Base-by-base conservation (phyloP, 2,113 vertebrate genomes). In the Gambusia affinis region DNA sequence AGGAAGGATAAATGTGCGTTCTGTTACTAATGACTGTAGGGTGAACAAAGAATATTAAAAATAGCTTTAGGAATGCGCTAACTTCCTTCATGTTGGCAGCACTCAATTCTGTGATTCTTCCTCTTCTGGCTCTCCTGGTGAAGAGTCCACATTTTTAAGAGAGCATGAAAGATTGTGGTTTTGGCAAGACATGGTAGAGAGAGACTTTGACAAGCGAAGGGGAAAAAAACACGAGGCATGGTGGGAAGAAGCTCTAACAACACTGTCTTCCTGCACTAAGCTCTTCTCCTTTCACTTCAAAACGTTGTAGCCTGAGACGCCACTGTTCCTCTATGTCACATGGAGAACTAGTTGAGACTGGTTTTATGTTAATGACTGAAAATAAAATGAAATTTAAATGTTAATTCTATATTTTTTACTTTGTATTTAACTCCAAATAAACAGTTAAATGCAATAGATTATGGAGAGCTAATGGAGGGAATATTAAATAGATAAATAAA, bases 271-370 rank as follows among this genome's bases (percentile, higher is more conserved):
- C 69, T 73, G 57, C 12, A 3, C 72, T 68, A 29, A 71, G 60
- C 72, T 72, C 70, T 62, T 81, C 67, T 19, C 29, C 61, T 61
- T 33, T 74, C 51, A 75, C 67, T 67, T 79, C 68, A 87, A 78
- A 85, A 80, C 64, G 65, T 64, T 33, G 28, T 11, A 66, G 61
- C 47, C 29, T 14, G 4, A 14, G 64, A 72, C 68, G 39, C 39
- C 24, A 3, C 24, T 60, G 1, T 74, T 42, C 31, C 47, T 72
- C 24, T 44, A 17, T 62, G 80, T 82, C 51, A 72, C 54, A 76
- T 35, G 11, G 8, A 73, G 35, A 80, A 75, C 60, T 17, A 39
- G 67, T 8, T 42, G 44, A n/a, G 62, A 77, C 30, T 35, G 28
- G 12, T 35, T 54, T 70, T 28, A 57, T 57, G 24, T 54, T n/a